Evolutionary conservation across 2,888 invertebrate species (phyloP).

Genomic region (Parelbella ahira): DNA sequence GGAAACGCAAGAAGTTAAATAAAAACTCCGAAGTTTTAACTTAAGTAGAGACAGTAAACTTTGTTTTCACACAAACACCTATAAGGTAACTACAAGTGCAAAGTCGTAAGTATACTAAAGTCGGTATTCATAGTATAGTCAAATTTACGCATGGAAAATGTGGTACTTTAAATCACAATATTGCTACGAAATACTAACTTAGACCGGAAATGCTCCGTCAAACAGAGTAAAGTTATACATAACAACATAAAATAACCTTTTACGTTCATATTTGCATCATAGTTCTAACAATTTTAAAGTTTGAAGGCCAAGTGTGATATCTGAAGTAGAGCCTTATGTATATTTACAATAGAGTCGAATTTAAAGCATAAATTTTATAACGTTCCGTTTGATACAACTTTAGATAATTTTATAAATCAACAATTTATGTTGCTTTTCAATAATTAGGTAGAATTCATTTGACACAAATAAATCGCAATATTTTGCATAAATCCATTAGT

Average conservation of each 20-base stretch:
- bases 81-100: slow-evolving; percentile 26
- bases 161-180: slow-evolving; percentile 28
- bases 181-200: slow-evolving; percentile 27
- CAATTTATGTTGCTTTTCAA: too few species aligned
- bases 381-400: slow-evolving; percentile 31
- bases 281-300: slow-evolving; percentile 47
- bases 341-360: slow-evolving; percentile 44
- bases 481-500: too few species aligned
- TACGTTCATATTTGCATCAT: slow-evolving; percentile 45
- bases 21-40: too few species aligned
- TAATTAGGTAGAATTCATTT: too few species aligned
- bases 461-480: too few species aligned
- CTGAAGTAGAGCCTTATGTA: slow-evolving; percentile 34
- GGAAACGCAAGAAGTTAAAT: too few species aligned
- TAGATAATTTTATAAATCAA: slow-evolving; percentile 20
- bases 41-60: slow-evolving; percentile 12
- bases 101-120: too few species aligned
- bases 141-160: too few species aligned
- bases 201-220: slow-evolving; percentile 35
- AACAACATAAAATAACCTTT: slow-evolving; percentile 56
- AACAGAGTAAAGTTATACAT: slow-evolving; percentile 29
- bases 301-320: slow-evolving; percentile 46
- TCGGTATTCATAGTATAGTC: too few species aligned
- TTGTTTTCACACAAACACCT: slow-evolving; percentile 16
- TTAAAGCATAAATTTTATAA: slow-evolving; percentile 30